These are phyloP conservation scores for Tenthredo distinguenda DNA, from an alignment of 2,888 invertebrate species.

Conservation along the genomic window DNA sequence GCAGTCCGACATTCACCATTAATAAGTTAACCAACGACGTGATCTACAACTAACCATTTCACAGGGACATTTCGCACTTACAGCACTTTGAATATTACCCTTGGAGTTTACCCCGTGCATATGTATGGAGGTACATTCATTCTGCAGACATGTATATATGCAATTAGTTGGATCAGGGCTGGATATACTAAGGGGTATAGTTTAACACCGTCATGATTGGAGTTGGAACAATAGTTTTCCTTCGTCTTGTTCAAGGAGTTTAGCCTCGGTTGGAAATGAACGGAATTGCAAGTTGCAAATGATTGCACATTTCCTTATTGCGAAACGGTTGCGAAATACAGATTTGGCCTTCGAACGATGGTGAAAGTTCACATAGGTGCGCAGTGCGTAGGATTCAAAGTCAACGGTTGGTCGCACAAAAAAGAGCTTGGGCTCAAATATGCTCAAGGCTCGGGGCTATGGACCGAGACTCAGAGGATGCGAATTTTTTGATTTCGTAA, in stretches of 20 bases:
- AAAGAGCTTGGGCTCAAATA: too few relatives aligned
- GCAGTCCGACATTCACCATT: constrained; percentile 39
- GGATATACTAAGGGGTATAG: neutral
- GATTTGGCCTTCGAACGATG: too few relatives aligned
- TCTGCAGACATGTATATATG: neutral
- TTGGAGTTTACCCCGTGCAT: neutral
- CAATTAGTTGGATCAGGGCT: constrained; percentile 10
- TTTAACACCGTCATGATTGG: neutral
- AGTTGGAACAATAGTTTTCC: neutral
- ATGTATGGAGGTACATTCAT: neutral
- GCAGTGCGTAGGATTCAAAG: neutral
- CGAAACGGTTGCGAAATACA: too few relatives aligned
- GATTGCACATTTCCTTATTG: too few relatives aligned
- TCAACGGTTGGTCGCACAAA: neutral
- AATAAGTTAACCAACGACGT: constrained; percentile 47
- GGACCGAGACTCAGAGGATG: too few relatives aligned
- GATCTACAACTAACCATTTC: constrained; percentile 46
- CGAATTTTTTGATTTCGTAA: too few relatives aligned
- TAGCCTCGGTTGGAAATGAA: too few relatives aligned
- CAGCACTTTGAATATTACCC: constrained; percentile 43
- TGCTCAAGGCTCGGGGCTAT: too few relatives aligned
- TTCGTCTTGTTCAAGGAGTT: neutral
- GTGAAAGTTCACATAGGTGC: neutral
- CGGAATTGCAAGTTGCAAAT: too few relatives aligned
- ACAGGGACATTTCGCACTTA: constrained; percentile 45